Base-by-base conservation (phyloP, 1,140 invertebrate genomes). In the Drosophila nigromelanica region DNA sequence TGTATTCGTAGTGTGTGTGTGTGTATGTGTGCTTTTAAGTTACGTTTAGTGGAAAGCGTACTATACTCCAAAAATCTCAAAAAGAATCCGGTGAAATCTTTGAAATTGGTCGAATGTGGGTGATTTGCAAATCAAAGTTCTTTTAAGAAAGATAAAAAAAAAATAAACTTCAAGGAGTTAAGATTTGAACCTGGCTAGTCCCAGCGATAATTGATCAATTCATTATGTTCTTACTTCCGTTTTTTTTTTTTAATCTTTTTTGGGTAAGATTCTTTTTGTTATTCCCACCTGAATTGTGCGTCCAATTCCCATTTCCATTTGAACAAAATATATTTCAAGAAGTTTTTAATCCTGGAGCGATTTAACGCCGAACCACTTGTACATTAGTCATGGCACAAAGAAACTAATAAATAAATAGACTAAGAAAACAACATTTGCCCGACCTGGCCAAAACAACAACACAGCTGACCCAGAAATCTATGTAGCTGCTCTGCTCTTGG, bases 381-480 rank as follows among this genome's bases (percentile, higher is more conserved):
- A 18, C 52, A 8, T 40, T 55, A 40, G 37, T 12, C 11, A 12
- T n/a, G 37, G 37, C 12, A 12, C 11, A 11, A 5, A 39, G 37
- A 47, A 14, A 2, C 14, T 15, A 45, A 47, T 21, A 62, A 62
- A 51, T 50, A 62, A 43, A 15, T 21, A 43, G 12, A 52, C 48
- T 33, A 10, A 33, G n/a, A 33, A 54, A 62, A 63, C 51, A 43
- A 55, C 11, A 63, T 40, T 37, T 48, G 5, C 12, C 12, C 10
- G 40, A 50, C 30, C 62, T 64, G 50, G 47, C 62, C 61, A 30
- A 2, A 27, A 27, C 12, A 11, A 55, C 51, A 45, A 47, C 40
- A 45, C 5, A 18, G n/a, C 7, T 74, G 71, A 74, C 71, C 71
- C 71, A 74, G 58, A 74, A 74, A 73, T 69, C 55, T 62, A 15